phyloP scores from a whole-genome alignment of 92 coral and sea anemone species.

The Paramuricea clavata region DNA sequence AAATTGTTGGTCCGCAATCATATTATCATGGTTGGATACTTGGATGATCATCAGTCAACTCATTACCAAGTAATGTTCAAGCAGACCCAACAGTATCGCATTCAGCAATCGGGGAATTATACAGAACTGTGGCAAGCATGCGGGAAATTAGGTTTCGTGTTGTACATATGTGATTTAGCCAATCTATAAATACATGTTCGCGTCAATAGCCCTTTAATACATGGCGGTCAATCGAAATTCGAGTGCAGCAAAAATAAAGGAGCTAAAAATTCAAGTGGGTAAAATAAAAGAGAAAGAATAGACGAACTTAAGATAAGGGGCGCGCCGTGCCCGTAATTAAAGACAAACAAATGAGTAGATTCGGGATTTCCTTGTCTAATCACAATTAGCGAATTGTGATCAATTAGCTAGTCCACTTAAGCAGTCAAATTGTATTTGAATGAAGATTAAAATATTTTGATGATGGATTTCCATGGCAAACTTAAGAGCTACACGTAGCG shows the following conservation, averaged over 20 bases:
- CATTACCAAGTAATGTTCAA: too few relatives aligned
- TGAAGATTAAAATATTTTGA: constrained; percentile 48
- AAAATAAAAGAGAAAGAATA: neutral
- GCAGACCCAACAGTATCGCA: too few relatives aligned
- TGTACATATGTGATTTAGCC: neutral
- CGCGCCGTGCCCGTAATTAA: constrained; percentile 38
- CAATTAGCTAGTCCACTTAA: constrained; percentile 60
- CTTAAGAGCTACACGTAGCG: constrained; percentile 22
- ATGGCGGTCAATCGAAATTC: neutral
- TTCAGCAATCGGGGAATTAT: too few relatives aligned
- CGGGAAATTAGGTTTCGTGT: neutral
- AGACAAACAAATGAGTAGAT: constrained; percentile 46
- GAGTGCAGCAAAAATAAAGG: neutral
- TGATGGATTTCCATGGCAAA: constrained; percentile 52
- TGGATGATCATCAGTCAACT: too few relatives aligned
- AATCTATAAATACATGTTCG: neutral
- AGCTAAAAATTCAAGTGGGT: neutral
- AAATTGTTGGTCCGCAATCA: too few relatives aligned
- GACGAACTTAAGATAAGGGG: neutral
- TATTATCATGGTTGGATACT: too few relatives aligned
- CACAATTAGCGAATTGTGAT: constrained; percentile 55
- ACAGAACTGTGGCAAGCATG: too few relatives aligned
- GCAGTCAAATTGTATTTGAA: constrained; percentile 47
- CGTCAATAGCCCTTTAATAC: too few relatives aligned
- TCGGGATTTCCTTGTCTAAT: constrained; percentile 57